phyloP scores from a whole-genome alignment of 1,140 invertebrate genomes.

The Teleopsis dalmanni region DNA sequence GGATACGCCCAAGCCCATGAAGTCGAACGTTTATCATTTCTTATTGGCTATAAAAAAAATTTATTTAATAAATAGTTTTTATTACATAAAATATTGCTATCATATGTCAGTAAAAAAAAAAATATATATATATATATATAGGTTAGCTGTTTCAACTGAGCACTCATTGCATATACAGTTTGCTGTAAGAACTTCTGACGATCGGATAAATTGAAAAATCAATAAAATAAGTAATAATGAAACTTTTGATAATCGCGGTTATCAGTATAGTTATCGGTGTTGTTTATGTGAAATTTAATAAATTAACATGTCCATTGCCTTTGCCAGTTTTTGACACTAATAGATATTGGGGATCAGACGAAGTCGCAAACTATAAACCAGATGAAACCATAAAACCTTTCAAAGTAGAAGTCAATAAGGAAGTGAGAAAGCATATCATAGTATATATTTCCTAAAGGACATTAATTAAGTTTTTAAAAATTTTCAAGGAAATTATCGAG shows the following conservation, averaged over 20 bases:
- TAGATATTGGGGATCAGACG: slow-evolving; percentile 37
- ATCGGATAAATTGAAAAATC: no score
- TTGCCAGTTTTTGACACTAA: slow-evolving; percentile 29
- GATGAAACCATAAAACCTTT: slow-evolving; percentile 28
- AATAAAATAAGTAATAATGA: no score
- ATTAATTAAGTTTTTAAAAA: not conserved
- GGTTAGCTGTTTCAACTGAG: no score
- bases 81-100: no score
- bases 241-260: slow-evolving; percentile 27
- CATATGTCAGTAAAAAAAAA: no score
- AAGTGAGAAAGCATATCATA: not conserved
- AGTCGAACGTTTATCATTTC: no score
- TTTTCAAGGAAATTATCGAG: slow-evolving; percentile 55
- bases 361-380: slow-evolving; percentile 24
- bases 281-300: slow-evolving; percentile 29
- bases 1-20: no score
- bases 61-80: no score
- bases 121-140: no score
- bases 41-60: no score
- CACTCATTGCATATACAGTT: no score
- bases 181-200: no score
- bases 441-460: not conserved
- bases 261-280: slow-evolving; percentile 28
- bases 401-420: slow-evolving; percentile 6
- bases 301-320: slow-evolving; percentile 30